Evolutionary conservation across 1,140 invertebrate genomes (phyloP).

Genomic region (Coenobita brevimanus): DNA sequence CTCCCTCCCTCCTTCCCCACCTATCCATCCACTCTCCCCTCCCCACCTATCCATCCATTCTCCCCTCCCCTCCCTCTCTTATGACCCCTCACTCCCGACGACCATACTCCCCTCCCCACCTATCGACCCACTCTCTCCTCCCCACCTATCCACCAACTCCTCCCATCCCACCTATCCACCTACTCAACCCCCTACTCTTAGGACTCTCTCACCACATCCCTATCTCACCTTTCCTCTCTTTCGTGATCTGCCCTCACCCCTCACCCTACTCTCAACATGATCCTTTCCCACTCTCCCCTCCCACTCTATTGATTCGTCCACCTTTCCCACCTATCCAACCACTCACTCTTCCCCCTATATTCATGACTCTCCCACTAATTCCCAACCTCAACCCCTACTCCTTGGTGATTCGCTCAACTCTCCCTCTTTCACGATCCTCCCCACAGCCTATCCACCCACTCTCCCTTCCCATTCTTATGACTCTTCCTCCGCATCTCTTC

Average conservation of each 20-base stretch:
- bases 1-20: too few relatives aligned
- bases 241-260: neutral
- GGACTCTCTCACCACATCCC: neutral
- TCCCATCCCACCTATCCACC: neutral
- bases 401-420: too few relatives aligned
- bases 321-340: neutral
- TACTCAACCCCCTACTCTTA: neutral
- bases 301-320: neutral
- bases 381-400: neutral
- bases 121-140: neutral
- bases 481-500: neutral
- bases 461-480: neutral
- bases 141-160: neutral
- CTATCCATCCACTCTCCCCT: too few relatives aligned
- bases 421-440: too few relatives aligned
- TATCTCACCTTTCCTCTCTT: neutral
- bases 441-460: neutral
- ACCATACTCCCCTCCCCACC: neutral
- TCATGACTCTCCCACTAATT: neutral
- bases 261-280: neutral
- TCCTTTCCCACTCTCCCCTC: neutral
- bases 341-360: neutral
- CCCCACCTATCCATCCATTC: too few relatives aligned
- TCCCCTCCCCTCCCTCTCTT: too few relatives aligned
- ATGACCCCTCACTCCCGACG: neutral